Evolutionary conservation across 2,888 invertebrate species (phyloP).

Genomic region (Torymus tubicola): DNA sequence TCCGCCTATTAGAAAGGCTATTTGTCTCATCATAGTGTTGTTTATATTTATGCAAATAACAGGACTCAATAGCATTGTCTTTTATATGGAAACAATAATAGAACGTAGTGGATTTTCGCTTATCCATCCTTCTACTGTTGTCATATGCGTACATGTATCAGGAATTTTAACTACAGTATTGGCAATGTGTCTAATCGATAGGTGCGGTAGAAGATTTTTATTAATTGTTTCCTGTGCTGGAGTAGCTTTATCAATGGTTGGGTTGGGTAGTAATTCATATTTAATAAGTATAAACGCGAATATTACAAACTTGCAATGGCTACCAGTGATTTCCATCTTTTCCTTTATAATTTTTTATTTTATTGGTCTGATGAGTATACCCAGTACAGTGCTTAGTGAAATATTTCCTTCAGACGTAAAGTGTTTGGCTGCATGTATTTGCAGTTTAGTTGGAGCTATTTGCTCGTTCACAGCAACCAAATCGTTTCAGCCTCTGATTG

Average conservation of each 20-base stretch:
- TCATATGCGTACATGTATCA: slow-evolving; percentile 60
- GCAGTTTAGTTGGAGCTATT: slow-evolving; percentile 61
- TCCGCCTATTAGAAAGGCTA: slow-evolving; percentile 57
- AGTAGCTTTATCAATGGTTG: slow-evolving; percentile 58
- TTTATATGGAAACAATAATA: slow-evolving; percentile 67
- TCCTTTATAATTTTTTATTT: slow-evolving; percentile 61
- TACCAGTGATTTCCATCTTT: slow-evolving; percentile 64
- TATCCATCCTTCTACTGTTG: slow-evolving; percentile 62
- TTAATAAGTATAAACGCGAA: slow-evolving; percentile 59
- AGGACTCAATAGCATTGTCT: slow-evolving; percentile 64
- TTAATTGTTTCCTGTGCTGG: slow-evolving; percentile 58
- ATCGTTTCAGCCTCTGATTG: slow-evolving; percentile 65
- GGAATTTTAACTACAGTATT: slow-evolving; percentile 54
- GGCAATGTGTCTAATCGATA: slow-evolving; percentile 58
- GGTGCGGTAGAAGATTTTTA: slow-evolving; percentile 57
- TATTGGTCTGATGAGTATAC: slow-evolving; percentile 62
- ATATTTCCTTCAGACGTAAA: slow-evolving; percentile 67
- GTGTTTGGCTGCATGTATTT: slow-evolving; percentile 63
- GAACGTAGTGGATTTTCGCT: slow-evolving; percentile 60
- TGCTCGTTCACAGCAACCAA: slow-evolving; percentile 65
- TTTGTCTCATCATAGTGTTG: slow-evolving; percentile 61
- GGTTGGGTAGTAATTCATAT: slow-evolving; percentile 64
- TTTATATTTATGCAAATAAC: slow-evolving; percentile 68
- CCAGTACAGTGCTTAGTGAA: slow-evolving; percentile 67
- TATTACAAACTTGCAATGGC: slow-evolving; percentile 60